A percentile compares a stretch with the other conserved stretches of the same genome.
These are phyloP conservation scores for Papilio elwesi DNA, from an alignment of 2,888 invertebrate species.

Conservation along the genomic window DNA sequence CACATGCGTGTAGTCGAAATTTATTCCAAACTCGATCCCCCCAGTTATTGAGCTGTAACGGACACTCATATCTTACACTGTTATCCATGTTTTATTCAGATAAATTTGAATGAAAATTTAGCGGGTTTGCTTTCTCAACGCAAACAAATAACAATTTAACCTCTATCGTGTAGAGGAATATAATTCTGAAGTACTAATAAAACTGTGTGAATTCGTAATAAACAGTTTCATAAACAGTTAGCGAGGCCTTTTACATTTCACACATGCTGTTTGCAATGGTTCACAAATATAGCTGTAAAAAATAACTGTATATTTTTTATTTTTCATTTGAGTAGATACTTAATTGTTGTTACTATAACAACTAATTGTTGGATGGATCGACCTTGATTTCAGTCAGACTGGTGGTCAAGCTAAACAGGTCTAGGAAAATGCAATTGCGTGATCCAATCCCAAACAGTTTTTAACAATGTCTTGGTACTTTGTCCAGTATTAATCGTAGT, in stretches of 20 bases:
- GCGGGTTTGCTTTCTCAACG: neutral
- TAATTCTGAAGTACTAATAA: neutral
- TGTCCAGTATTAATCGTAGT: neutral
- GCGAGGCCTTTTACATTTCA: conserved; percentile 36
- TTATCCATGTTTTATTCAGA: conserved; percentile 9
- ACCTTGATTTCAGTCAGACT: neutral
- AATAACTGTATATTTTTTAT: neutral
- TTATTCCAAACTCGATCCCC: conserved; percentile 29
- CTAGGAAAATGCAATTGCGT: neutral
- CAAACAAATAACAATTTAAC: conserved; percentile 6
- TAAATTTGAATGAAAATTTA: neutral
- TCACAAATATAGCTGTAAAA: conserved; percentile 25
- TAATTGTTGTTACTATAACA: neutral
- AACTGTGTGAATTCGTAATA: neutral
- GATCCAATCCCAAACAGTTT: neutral
- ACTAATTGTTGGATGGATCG: neutral
- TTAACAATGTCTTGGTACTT: neutral
- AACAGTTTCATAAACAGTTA: conserved; percentile 19
- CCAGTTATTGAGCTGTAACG: conserved; percentile 33
- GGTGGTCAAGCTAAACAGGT: neutral
- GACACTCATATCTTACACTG: conserved; percentile 21
- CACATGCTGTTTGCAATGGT: conserved; percentile 27
- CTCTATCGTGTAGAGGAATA: neutral
- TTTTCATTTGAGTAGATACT: neutral
- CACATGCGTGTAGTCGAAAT: conserved; percentile 21